phyloP scores from a whole-genome alignment of 2,113 vertebrate genomes.

The Hippocampus mohnikei region DNA sequence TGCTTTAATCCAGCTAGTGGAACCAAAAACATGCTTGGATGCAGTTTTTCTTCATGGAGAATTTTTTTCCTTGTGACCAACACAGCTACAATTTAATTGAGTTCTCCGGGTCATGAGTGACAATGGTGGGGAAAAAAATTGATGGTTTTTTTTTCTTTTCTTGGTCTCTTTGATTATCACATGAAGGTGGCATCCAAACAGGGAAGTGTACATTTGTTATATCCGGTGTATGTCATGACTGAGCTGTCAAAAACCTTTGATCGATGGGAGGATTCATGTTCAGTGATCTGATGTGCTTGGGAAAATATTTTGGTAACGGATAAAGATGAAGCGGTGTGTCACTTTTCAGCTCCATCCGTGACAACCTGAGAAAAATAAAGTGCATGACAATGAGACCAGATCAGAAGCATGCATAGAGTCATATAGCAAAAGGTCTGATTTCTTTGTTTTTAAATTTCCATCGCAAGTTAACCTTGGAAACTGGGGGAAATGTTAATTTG shows the following conservation, averaged over 20 bases:
- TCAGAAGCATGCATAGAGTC: background rate
- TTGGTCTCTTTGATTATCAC: background rate
- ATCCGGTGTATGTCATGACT: background rate
- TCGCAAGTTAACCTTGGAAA: too few relatives aligned
- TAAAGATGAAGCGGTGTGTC: background rate
- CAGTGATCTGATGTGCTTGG: constrained; percentile 36
- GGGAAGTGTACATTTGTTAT: background rate
- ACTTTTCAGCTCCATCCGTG: constrained; percentile 4
- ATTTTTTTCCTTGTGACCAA: too few relatives aligned
- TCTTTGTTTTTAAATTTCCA: too few relatives aligned
- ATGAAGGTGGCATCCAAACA: background rate
- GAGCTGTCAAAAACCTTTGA: constrained; percentile 24
- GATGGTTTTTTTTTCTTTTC: background rate
- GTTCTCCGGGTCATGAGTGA: too few relatives aligned
- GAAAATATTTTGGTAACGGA: constrained; percentile 15
- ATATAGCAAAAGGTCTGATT: too few relatives aligned
- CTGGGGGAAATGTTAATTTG: too few relatives aligned
- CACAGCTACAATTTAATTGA: too few relatives aligned
- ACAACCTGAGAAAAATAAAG: constrained; percentile 35
- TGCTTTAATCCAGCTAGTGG: too few relatives aligned
- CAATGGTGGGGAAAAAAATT: too few relatives aligned
- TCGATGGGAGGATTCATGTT: accelerated
- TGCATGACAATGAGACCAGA: background rate
- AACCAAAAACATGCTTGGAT: too few relatives aligned
- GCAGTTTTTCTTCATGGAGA: too few relatives aligned